Percentiles rank a stretch among this genome's conserved stretches.
Evolutionary conservation across 2,113 vertebrate genomes (phyloP).

Genomic region (Glaucidium brasilianum): DNA sequence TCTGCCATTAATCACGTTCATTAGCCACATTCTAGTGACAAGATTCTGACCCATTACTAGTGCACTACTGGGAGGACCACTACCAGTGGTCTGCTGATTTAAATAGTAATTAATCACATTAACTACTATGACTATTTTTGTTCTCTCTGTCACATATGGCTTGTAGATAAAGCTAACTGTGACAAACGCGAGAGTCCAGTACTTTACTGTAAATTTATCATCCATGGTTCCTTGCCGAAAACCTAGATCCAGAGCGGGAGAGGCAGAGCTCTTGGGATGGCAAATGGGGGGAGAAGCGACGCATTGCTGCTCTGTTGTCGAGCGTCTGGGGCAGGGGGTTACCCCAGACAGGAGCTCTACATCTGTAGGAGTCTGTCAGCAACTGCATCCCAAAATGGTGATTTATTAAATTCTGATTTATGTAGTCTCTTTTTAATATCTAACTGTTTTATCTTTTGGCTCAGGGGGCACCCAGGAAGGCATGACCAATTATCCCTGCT

Average conservation of each 20-base stretch:
- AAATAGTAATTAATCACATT: conserved; percentile 56
- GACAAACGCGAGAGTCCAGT: not conserved
- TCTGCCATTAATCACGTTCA: conserved; percentile 63
- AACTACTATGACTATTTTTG: conserved; percentile 31
- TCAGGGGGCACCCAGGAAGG: not conserved
- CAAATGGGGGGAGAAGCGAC: fast-evolving
- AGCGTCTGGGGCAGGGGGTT: not conserved
- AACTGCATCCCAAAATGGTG: not conserved
- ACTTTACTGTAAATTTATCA: not conserved
- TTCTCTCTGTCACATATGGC: conserved; percentile 22
- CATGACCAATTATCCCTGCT: not conserved
- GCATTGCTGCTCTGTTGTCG: not conserved
- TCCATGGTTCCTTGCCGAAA: not conserved
- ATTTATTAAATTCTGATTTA: not conserved
- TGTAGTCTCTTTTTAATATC: not conserved
- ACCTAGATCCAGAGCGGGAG: not conserved
- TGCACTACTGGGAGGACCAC: conserved; percentile 4
- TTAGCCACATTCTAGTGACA: conserved; percentile 45
- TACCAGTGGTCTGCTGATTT: conserved; percentile 32
- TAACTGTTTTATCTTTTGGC: not conserved
- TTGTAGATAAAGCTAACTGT: conserved; percentile 25
- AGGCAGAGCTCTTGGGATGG: not conserved
- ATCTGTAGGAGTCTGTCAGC: not conserved
- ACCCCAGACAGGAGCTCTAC: not conserved
- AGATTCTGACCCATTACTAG: conserved; percentile 49